phyloP scores from a whole-genome alignment of 2,797 vertebrate species.

The Pterois miles region DNA sequence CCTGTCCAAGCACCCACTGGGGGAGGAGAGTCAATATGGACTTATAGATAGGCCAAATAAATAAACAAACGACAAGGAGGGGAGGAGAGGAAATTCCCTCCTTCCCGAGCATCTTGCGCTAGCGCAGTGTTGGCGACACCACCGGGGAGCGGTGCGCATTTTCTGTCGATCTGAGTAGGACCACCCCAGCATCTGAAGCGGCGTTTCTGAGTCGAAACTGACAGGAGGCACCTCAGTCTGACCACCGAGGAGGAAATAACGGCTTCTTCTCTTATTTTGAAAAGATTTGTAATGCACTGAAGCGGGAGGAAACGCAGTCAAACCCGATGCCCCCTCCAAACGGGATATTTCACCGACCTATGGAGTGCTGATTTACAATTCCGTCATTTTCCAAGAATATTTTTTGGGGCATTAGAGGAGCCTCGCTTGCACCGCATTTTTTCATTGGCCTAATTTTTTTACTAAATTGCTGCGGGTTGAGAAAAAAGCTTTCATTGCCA shows the following conservation, averaged over 20 bases:
- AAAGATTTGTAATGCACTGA: slow-evolving; percentile 19
- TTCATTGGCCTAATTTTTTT: not conserved
- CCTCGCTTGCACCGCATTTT: not conserved
- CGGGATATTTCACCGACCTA: slow-evolving; percentile 48
- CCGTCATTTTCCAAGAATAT: slow-evolving; percentile 4
- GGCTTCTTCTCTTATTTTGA: slow-evolving; percentile 37
- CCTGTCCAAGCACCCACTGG: slow-evolving; percentile 49
- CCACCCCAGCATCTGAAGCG: slow-evolving; percentile 20
- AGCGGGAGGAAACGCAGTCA: slow-evolving; percentile 25
- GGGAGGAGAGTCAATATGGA: slow-evolving; percentile 52
- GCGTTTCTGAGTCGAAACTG: slow-evolving; percentile 17
- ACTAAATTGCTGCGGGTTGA: slow-evolving; percentile 34
- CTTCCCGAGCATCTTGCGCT: slow-evolving; percentile 47
- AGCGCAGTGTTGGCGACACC: slow-evolving; percentile 57
- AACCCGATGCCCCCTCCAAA: slow-evolving; percentile 50
- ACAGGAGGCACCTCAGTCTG: slow-evolving; percentile 17
- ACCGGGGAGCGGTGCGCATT: slow-evolving; percentile 65
- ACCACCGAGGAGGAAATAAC: slow-evolving; percentile 31
- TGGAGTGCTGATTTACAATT: slow-evolving; percentile 54
- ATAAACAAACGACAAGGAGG: slow-evolving; percentile 49
- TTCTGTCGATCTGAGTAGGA: slow-evolving; percentile 36
- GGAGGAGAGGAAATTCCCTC: slow-evolving; percentile 45
- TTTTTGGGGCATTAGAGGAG: slow-evolving; percentile 7
- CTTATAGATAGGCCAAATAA: slow-evolving; percentile 49
- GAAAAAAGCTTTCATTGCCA: slow-evolving; percentile 47